Base-by-base conservation (phyloP, 2,888 invertebrate species). In the Drosophila rellima region DNA sequence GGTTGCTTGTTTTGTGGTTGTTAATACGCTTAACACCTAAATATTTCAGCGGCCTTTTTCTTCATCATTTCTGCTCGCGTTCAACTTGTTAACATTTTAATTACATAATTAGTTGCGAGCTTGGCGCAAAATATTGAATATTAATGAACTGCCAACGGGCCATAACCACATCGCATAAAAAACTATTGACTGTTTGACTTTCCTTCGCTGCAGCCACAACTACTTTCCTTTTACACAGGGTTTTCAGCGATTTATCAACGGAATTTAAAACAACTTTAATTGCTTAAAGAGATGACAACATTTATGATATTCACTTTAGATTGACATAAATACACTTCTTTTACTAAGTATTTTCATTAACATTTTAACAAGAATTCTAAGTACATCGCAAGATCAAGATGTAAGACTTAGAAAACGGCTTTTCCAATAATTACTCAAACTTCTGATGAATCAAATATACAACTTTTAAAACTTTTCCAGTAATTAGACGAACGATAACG, bases 51-150 rank as follows among this genome's bases (percentile, higher is more conserved):
- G 42, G 57, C 33, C 40, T 47, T 47, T 59, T 67, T 59, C 17
- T 40, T 37, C 44, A 26, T 48, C 51, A 50, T 60, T 54, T 56
- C 61, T 73, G 75, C 56, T 78, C 70, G 69, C 81, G 52, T 54
- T 81, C 48, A 81, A 71, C 79, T 82, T 84, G 83, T 87, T 87
- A 84, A 84, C 85, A 84, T 73, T 82, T 87, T 87, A 84, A 87
- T 84, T 87, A 85, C 77, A 84, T 75, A 82, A 87, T 87, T 84
- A 81, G 79, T 69, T 68, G 84, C 65, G 71, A 77, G 76, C 70
- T 78, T 80, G 70, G 67, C 70, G 56, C 60, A 71, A 70, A 55
- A 76, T 69, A 66, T 63, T 50, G 60, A 66, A 78, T 74, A 66
- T 71, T 74, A 54, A 78, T 66, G 57, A 74, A 33, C 44, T 55